Evolutionary conservation across 2,113 vertebrate species (phyloP).

Genomic region (Chaenogobius annularis): DNA sequence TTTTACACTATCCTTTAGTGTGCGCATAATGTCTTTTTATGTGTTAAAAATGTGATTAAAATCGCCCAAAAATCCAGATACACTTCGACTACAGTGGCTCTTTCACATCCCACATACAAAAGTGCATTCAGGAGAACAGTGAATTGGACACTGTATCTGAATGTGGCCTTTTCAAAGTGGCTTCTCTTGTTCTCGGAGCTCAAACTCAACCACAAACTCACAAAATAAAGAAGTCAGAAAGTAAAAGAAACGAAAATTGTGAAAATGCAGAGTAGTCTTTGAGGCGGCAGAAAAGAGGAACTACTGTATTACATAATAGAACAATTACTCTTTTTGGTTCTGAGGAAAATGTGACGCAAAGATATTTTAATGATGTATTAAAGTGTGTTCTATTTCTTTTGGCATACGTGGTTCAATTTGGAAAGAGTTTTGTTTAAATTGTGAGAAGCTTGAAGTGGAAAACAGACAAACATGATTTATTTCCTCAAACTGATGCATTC

Average conservation of each 20-base stretch:
- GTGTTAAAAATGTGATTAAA: not conserved
- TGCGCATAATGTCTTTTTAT: not conserved
- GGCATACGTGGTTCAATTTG: not conserved
- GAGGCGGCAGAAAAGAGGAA: conserved; percentile 32
- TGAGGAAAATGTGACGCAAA: conserved; percentile 27
- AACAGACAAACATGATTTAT: not conserved
- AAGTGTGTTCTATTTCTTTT: not conserved
- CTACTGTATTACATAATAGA: conserved; percentile 27
- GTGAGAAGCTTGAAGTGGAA: not conserved
- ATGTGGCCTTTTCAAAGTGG: conserved; percentile 34
- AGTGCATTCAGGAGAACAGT: conserved; percentile 15
- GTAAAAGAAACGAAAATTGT: conserved; percentile 9
- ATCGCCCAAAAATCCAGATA: not conserved
- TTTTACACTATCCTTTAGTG: not conserved
- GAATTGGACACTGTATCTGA: conserved; percentile 25
- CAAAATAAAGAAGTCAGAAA: conserved; percentile 29
- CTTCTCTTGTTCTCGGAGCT: conserved; percentile 9
- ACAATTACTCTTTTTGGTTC: conserved; percentile 38
- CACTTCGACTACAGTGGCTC: not conserved
- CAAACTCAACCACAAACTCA: conserved; percentile 6
- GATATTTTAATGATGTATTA: not conserved
- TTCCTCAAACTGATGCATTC: too few relatives aligned
- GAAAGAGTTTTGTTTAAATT: not conserved
- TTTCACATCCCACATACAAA: not conserved
- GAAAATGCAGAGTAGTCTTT: not conserved